phyloP scores from a whole-genome alignment of 2,888 invertebrate genomes.

The Caenorhabditis sinica region DNA sequence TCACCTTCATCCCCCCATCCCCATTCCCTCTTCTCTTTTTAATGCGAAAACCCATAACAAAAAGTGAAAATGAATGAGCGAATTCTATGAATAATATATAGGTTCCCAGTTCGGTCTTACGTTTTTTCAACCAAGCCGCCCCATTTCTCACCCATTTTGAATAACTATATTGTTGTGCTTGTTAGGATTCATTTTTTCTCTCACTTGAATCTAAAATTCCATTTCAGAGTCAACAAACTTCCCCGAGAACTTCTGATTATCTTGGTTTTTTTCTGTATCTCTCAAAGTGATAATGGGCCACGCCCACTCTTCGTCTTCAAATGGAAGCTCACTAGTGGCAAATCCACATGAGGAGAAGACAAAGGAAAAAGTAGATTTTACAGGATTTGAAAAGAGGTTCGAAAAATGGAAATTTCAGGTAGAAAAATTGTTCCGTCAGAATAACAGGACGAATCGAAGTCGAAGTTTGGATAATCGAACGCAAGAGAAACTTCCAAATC shows the following conservation, averaged over 20 bases:
- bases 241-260: background rate
- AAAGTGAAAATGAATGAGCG: constrained; percentile 59
- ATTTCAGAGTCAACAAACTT: background rate
- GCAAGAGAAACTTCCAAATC: constrained; percentile 66
- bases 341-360: constrained; percentile 47
- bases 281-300: constrained; percentile 48
- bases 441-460: constrained; percentile 74
- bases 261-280: background rate
- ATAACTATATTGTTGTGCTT: constrained; percentile 14
- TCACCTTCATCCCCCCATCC: background rate
- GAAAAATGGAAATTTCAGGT: constrained; percentile 61
- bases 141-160: constrained; percentile 2
- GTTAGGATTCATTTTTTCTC: constrained; percentile 7
- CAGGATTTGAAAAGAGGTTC: background rate
- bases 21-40: constrained; percentile 3
- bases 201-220: background rate
- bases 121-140: constrained; percentile 18
- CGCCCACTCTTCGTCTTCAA: constrained; percentile 58
- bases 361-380: constrained; percentile 40
- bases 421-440: constrained; percentile 76
- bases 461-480: constrained; percentile 74
- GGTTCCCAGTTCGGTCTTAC: constrained; percentile 44
- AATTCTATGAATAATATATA: constrained; percentile 63
- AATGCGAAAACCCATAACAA: constrained; percentile 8
- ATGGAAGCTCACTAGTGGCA: constrained; percentile 31